phyloP scores from a whole-genome alignment of 2,888 invertebrate species.

The Catocala sponsa region DNA sequence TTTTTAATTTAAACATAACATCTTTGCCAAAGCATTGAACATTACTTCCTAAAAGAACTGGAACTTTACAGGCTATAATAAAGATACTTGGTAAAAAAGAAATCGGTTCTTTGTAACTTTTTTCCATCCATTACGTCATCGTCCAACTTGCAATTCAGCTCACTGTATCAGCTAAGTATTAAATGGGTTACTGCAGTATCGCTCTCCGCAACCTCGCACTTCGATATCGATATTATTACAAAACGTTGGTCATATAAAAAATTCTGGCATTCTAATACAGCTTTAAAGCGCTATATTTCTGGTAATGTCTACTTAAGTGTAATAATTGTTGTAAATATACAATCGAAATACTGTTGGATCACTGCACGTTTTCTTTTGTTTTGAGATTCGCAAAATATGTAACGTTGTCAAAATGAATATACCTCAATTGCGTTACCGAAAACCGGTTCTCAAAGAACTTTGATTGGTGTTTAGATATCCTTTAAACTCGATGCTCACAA shows the following conservation, averaged over 20 bases:
- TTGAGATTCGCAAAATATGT: too few relatives aligned
- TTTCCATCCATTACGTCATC: conserved; percentile 13
- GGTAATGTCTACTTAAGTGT: background rate
- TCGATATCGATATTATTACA: conserved; percentile 11
- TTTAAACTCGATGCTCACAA: too few relatives aligned
- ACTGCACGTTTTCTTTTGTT: too few relatives aligned
- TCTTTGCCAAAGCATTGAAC: too few relatives aligned
- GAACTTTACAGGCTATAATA: too few relatives aligned
- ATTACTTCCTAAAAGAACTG: too few relatives aligned
- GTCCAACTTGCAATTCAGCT: conserved; percentile 15
- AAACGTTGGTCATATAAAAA: background rate
- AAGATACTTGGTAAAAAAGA: too few relatives aligned
- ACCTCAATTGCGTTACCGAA: too few relatives aligned
- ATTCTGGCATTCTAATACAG: conserved; percentile 1
- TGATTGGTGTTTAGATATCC: too few relatives aligned
- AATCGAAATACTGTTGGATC: background rate
- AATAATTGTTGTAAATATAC: background rate
- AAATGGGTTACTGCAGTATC: conserved; percentile 27
- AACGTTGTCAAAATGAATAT: too few relatives aligned
- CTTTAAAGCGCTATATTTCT: conserved; percentile 3
- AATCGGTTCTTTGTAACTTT: background rate
- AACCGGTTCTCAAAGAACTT: too few relatives aligned
- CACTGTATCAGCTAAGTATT: conserved; percentile 18
- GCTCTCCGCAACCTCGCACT: conserved; percentile 18
- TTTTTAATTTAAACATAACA: too few relatives aligned